A percentile compares a stretch with the other conserved stretches of the same genome.
Conservation (phyloP, 2,888 invertebrate genomes). For the Laothoe populi region DNA sequence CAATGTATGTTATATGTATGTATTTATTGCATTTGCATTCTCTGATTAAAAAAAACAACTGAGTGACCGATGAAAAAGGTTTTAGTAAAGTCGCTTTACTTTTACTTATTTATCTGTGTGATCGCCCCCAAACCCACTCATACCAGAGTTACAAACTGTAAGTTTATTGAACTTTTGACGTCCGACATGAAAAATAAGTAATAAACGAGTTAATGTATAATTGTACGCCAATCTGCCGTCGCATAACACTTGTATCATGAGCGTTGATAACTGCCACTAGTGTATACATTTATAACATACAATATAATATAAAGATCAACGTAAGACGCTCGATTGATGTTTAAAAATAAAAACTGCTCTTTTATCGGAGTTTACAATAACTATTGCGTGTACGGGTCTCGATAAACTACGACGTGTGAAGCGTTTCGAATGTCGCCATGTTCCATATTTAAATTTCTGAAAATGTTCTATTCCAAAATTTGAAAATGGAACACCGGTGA, state of each 20-base stretch:
- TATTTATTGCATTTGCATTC: too few species aligned
- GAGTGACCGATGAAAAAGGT: not conserved
- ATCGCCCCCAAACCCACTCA: not conserved
- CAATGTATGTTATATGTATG: not conserved
- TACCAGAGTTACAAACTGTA: conserved; percentile 27
- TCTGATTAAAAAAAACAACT: not conserved
- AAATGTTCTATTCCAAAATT: too few species aligned
- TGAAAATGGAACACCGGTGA: not conserved
- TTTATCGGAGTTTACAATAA: conserved; percentile 19
- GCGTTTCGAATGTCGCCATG: not conserved
- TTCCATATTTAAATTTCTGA: not conserved
- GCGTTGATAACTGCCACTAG: conserved; percentile 82
- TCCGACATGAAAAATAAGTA: conserved; percentile 56
- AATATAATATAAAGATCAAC: conserved; percentile 62
- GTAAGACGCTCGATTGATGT: conserved; percentile 65
- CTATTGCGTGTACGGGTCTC: not conserved
- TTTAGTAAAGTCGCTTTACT: not conserved
- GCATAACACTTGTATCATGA: conserved; percentile 47
- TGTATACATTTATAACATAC: conserved; percentile 72
- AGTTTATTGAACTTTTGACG: conserved; percentile 46
- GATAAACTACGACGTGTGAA: not conserved
- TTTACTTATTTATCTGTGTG: conserved; percentile 1
- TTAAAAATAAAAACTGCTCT: conserved; percentile 35
- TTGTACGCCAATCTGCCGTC: conserved; percentile 54
- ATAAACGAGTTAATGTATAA: conserved; percentile 44